Conservation (phyloP, 2,888 invertebrate genomes). For the Tubiluchus corallicola region DNA sequence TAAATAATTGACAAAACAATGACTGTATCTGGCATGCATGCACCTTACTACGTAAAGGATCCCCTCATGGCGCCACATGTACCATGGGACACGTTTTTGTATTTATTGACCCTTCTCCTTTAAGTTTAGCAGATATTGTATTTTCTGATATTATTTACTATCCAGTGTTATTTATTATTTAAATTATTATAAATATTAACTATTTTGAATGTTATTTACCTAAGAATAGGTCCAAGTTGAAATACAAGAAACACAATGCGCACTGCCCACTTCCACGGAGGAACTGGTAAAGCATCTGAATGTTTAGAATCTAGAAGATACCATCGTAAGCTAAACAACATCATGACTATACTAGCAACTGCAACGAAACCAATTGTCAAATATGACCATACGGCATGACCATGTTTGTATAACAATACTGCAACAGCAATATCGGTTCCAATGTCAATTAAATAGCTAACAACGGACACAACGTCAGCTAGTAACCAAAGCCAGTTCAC, state of each 20-base stretch:
- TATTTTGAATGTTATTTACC: conserved; percentile 10
- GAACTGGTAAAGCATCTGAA: conserved; percentile 9
- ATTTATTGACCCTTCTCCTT: no score
- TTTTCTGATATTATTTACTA: no score
- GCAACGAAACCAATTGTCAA: conserved; percentile 14
- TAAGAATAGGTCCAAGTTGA: conserved; percentile 14
- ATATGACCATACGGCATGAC: conserved; percentile 12
- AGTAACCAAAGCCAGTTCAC: not conserved
- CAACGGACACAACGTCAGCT: conserved; percentile 13
- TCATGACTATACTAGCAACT: conserved; percentile 15
- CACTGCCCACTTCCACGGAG: conserved; percentile 3
- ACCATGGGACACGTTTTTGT: no score
- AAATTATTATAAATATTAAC: no score
- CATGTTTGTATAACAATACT: conserved; percentile 13
- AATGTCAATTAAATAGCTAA: conserved; percentile 15
- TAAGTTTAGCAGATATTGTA: no score
- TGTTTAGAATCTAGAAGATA: conserved; percentile 15
- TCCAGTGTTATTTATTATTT: no score
- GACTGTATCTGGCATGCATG: no score
- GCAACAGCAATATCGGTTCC: conserved; percentile 16
- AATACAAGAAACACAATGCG: conserved; percentile 12
- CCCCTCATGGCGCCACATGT: no score
- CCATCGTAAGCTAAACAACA: conserved; percentile 16
- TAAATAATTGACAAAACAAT: no score
- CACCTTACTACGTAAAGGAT: no score